Evolutionary conservation across 2,113 vertebrate species (phyloP), one percentile per base, ranked within the genome.

Genomic region (Thamnophis sirtalis): DNA sequence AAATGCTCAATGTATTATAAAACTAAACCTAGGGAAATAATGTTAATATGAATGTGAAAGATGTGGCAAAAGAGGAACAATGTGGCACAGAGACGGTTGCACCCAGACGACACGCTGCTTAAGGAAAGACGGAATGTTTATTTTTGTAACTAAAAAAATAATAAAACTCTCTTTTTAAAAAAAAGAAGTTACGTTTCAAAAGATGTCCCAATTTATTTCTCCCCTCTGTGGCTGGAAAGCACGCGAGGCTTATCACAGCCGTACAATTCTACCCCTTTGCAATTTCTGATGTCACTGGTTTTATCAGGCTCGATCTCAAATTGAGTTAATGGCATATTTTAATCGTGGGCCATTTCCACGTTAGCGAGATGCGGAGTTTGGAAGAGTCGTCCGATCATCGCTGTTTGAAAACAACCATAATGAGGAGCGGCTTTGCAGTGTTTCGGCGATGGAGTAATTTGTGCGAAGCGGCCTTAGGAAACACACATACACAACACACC

Each of bases 181-280:
- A 43, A n/a, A n/a, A n/a, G n/a, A 43, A 43, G 43, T 43, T 2
- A 55, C 0, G 90, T 95, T 96, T 96, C 80, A 92, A 92, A 93
- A 63, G 90, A 17, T 86, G 95, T 90, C 84, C 93, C 94, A 93
- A 87, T 53, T 84, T 84, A 90, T 54, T 93, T 58, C 5, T 55
- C 1, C n/a, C 26, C 84, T 13, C 8, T 2, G 51, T 2, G n/a
- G 17, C 48, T 22, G 11, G 5, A 26, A 38, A 53, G 33, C 26
- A 15, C 38, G 26, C 24, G 73, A 87, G 0, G 19, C 87, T 93
- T 93, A 22, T 68, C 17, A 21, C 49, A 87, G 51, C n/a, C 51
- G 6, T 53, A 28, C 24, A 33, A 7, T 33, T 9, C 48, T 55
- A n/a, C 7, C 22, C 26, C 26, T 87, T 7, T 53, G 7, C 9